Conservation (phyloP, 1,140 invertebrate species). For the Dryas iulia region DNA sequence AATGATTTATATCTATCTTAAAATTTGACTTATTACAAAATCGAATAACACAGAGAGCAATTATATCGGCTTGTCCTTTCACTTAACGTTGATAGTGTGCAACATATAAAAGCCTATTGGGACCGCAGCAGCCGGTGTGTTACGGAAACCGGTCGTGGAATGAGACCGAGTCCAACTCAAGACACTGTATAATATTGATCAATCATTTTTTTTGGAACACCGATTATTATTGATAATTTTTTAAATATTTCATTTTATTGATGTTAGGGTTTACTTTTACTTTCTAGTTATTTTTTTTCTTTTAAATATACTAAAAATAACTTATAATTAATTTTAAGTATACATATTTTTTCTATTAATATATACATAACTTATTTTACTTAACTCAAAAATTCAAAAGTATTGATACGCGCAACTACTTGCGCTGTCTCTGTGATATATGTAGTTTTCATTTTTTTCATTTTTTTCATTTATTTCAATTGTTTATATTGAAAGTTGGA, state of each 20-base stretch:
- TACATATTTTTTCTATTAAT: no score
- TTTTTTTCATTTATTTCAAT: no score
- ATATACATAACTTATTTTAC: no score
- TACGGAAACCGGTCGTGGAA: conserved; percentile 71
- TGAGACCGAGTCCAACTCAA: conserved; percentile 71
- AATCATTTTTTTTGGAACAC: conserved; percentile 68
- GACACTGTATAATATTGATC: conserved; percentile 73
- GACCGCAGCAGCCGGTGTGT: conserved; percentile 70
- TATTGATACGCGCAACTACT: no score
- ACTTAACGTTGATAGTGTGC: conserved; percentile 67
- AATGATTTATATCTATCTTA: background rate
- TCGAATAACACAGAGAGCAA: conserved; percentile 68
- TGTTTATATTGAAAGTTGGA: no score
- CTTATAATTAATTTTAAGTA: no score
- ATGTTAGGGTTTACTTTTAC: background rate
- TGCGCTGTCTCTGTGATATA: no score
- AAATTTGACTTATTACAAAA: conserved; percentile 56
- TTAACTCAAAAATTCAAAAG: no score
- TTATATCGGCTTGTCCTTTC: conserved; percentile 73
- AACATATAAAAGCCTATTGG: conserved; percentile 57
- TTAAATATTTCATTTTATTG: background rate
- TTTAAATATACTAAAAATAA: no score
- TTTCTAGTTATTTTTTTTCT: background rate
- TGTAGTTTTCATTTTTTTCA: no score
- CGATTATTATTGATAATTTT: conserved; percentile 14